Percentiles rank a stretch among this genome's conserved stretches.
These are phyloP conservation scores for Cheiracanthium punctorium DNA, from an alignment of 2,888 invertebrate genomes.

Conservation along the genomic window DNA sequence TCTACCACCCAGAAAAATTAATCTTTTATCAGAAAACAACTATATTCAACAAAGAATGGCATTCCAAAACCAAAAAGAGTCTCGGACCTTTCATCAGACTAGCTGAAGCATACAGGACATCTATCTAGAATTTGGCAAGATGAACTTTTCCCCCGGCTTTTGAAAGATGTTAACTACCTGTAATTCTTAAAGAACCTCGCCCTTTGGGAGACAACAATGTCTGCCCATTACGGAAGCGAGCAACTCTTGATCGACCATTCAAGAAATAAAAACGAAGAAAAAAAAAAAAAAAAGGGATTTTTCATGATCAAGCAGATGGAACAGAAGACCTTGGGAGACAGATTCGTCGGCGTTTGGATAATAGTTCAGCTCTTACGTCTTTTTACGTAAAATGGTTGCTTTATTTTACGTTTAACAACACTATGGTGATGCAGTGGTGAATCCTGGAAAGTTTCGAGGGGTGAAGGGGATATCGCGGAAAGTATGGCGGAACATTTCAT, in stretches of 20 bases:
- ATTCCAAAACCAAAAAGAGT: no score
- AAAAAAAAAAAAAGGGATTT: conserved; percentile 20
- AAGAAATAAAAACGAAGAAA: conserved; percentile 29
- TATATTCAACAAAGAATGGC: no score
- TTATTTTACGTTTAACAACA: no score
- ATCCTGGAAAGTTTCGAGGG: no score
- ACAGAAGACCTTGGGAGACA: conserved; percentile 39
- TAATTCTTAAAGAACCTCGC: conserved; percentile 24
- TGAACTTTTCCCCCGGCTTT: not conserved
- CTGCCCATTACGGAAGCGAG: conserved; percentile 28
- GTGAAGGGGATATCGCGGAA: no score
- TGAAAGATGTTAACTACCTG: conserved; percentile 40
- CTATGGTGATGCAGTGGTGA: no score
- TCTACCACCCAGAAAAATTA: no score
- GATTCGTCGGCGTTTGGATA: no score
- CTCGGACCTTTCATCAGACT: not conserved
- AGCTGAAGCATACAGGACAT: not conserved
- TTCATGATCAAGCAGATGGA: conserved; percentile 33
- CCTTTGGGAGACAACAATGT: conserved; percentile 19
- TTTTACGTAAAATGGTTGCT: no score
- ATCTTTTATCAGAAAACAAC: no score
- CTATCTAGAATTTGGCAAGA: not conserved
- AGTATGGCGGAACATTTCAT: no score
- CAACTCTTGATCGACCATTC: conserved; percentile 38
- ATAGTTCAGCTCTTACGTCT: no score